Base-by-base conservation (phyloP, 2,888 invertebrate species). In the Chymomyza procnemis region DNA sequence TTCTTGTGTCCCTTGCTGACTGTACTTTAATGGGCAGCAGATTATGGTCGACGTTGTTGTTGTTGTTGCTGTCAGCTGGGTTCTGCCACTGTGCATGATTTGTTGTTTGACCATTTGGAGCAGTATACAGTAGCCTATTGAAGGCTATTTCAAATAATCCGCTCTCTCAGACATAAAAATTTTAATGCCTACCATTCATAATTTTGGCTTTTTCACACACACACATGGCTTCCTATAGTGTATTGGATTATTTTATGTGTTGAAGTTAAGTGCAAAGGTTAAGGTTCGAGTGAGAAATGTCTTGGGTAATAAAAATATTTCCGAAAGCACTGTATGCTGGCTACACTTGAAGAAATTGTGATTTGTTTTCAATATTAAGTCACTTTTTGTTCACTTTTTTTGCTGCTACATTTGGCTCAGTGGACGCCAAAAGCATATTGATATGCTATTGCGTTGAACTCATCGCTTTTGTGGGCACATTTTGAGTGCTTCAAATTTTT, bases 401-500 rank as follows among this genome's bases (percentile, higher is more conserved):
- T n/a, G n/a, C n/a, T n/a, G n/a, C n/a, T n/a, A n/a, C n/a, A n/a
- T n/a, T n/a, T n/a, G n/a, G n/a, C 76, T 82, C 80, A 82, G 87
- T 85, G 72, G 70, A 79, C 66, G 62, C 66, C 66, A 34, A 30
- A 61, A 9, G 72, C 50, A 73, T 68, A 69, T 74, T 70, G 69
- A 76, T 66, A 76, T 57, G 67, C 34, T 12, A 18, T 57, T 41
- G 30, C 34, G 46, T 21, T 34, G 14, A 9, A 21, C 54, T 14
- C 21, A 54, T 19, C 54, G 46, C 72, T 61, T 21, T 80, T 80
- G 80, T 74, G 80, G 83, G 71, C 66, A 76, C 82, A 69, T 72
- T 87, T 87, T 76, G 87, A 87, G 85, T 87, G 87, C 82, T 69
- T 41, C 64, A 87, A 87, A 85, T 79, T 85, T 74, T 80, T 85